Base-by-base conservation (phyloP, 2,888 invertebrate species). In the Tuberolachnus salignus region DNA sequence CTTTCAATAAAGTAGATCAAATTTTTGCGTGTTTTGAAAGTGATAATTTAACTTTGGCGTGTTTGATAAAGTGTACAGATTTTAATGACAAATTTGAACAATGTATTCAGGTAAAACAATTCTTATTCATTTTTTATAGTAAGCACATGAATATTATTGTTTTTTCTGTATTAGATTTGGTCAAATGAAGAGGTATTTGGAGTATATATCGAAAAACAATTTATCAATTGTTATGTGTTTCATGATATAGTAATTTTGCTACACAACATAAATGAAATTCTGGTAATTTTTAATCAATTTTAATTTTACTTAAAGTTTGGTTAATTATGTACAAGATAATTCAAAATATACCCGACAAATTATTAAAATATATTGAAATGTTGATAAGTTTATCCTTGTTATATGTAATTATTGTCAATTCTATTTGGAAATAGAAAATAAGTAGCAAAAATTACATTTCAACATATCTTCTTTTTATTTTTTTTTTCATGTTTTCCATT, bases 101-200 rank as follows among this genome's bases (percentile, higher is more conserved):
- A 69, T 21, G 16, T 16, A 6, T 69, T 13, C 14, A 78, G 57
- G 78, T 78, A 69, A 51, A 23, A 44, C 4, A 53, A 11, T 42
- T 63, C 8, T 64, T 44, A 4, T 57, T 16, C 3, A 34, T 6
- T 34, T 4, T 59, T 1, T 59, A 26, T 8, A 26, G 1, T 16
- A 14, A 66, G 21, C 23, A 14, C 23, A 23, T 51, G n/a, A n/a
- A n/a, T n/a, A n/a, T 42, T 44, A 66, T 16, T 19, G n/a, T 11
- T 67, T 13, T 49, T 67, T 16, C 59, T 8, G 64, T 42, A 53
- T 69, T 78, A 78, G 78, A n/a, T 78, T 59, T 69, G 69, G 78
- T 23, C 8, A 42, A 42, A 51, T 49, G 21, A 53, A 34, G 9
- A 34, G 4, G 51, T 13, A 42, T 49, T 11, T 42, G 21, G 21